Evolutionary conservation across 2,888 invertebrate species (phyloP).

Genomic region (Teleogryllus oceanicus): DNA sequence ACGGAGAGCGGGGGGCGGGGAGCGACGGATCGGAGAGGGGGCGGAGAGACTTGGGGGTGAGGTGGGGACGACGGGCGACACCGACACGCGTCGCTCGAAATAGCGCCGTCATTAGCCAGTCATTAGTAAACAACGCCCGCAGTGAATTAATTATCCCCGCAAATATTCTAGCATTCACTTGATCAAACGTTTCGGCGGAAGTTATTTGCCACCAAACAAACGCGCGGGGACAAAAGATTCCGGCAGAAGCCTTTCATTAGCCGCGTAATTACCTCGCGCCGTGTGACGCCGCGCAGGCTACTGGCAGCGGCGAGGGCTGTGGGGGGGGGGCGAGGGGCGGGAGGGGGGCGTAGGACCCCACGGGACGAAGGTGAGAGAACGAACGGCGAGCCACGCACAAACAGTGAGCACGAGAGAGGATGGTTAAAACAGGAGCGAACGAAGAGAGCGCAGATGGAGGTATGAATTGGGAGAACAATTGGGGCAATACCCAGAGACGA

Average conservation of each 20-base stretch:
- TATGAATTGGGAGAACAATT: no score
- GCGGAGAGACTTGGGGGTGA: no score
- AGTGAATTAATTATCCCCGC: conserved; percentile 9
- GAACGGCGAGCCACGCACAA: background rate
- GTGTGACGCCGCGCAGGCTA: background rate
- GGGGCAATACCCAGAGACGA: no score
- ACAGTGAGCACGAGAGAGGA: background rate
- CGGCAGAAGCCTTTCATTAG: conserved; percentile 10
- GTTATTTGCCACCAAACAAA: conserved; percentile 18
- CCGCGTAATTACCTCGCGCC: conserved; percentile 9
- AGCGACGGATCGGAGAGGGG: no score
- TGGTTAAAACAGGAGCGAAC: background rate
- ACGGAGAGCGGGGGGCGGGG: no score
- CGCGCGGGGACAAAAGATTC: background rate
- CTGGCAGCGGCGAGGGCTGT: background rate
- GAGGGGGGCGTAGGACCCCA: background rate
- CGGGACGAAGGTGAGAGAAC: background rate
- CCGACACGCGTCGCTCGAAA: background rate
- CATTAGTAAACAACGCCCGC: conserved; percentile 1
- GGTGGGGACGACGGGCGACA: background rate
- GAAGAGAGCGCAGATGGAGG: background rate
- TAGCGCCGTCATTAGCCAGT: conserved; percentile 8
- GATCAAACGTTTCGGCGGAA: conserved; percentile 18
- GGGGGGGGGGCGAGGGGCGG: background rate
- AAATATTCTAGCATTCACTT: conserved; percentile 9